Percentiles rank a stretch among this genome's conserved stretches.
Conservation (phyloP, 2,113 vertebrate species). For the Lagopus leucura region DNA sequence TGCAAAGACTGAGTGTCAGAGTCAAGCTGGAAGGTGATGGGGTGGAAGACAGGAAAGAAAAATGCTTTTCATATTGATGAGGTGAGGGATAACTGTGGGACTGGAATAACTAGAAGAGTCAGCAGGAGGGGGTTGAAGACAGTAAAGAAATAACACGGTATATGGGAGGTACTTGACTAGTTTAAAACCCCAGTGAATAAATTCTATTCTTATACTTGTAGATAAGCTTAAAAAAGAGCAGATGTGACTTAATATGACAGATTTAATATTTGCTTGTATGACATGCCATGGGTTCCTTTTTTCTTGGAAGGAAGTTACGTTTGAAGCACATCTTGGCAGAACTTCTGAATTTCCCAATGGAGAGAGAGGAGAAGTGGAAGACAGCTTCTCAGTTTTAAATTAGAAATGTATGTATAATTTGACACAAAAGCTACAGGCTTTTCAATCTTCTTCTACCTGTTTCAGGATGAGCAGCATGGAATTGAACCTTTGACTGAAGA, state of each 20-base stretch:
- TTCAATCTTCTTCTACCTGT: background rate
- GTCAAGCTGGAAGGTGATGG: background rate
- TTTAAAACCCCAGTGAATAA: background rate
- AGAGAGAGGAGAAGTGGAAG: background rate
- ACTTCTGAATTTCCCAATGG: background rate
- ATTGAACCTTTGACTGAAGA: slow-evolving; percentile 82
- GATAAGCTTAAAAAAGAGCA: background rate
- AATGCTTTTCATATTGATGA: background rate
- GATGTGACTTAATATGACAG: background rate
- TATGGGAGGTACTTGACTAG: background rate
- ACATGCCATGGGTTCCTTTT: background rate
- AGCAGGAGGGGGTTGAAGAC: background rate
- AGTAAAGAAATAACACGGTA: background rate
- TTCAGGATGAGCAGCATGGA: slow-evolving; percentile 79
- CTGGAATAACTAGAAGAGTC: background rate
- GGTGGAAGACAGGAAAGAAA: background rate
- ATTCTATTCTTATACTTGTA: background rate
- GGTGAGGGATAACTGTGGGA: background rate
- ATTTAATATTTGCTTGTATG: background rate
- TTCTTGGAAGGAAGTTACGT: background rate
- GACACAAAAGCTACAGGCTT: background rate
- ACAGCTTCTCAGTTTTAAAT: background rate
- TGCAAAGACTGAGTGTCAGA: background rate
- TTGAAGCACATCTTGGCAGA: background rate
- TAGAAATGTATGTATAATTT: too few relatives aligned